Percentiles rank a stretch among this genome's conserved stretches.
phyloP scores from a whole-genome alignment of 2,797 vertebrate species.

The Xiphophorus birchmanni region DNA sequence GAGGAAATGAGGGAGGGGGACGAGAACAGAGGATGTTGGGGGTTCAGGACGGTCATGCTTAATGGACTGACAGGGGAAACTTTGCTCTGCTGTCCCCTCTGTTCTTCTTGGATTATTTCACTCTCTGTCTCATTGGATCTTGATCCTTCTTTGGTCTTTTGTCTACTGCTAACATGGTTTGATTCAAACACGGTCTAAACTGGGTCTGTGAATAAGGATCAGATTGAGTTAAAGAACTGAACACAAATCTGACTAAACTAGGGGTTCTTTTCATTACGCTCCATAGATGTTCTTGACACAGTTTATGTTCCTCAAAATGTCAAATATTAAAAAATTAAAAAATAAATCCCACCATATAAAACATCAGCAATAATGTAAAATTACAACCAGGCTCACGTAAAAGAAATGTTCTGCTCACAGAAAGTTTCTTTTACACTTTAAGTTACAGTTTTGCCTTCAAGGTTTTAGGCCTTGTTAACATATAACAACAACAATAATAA shows the following conservation, averaged over 20 bases:
- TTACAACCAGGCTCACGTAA: no score
- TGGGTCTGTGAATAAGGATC: neutral
- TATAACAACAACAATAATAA: neutral
- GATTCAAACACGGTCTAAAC: neutral
- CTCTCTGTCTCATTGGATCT: conserved; percentile 22
- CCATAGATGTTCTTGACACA: neutral
- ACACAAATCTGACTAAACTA: neutral
- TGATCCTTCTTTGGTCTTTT: conserved; percentile 41
- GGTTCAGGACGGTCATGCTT: conserved; percentile 94
- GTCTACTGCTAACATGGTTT: neutral
- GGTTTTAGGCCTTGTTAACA: neutral
- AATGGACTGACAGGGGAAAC: conserved; percentile 88
- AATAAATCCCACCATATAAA: no score
- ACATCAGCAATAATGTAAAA: no score
- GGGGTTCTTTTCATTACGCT: neutral
- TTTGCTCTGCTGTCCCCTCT: conserved; percentile 85
- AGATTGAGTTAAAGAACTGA: neutral
- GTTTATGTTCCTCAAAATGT: neutral
- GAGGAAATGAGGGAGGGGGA: conserved; percentile 62
- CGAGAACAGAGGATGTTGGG: conserved; percentile 85
- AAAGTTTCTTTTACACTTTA: neutral
- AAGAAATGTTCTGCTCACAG: neutral
- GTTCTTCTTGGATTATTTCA: conserved; percentile 47
- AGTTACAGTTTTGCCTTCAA: neutral
- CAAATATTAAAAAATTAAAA: neutral